A percentile compares a stretch with the other conserved stretches of the same genome.
These are phyloP conservation scores for Rhynchotus rufescens DNA, from an alignment of 2,797 vertebrate species.

Conservation along the genomic window DNA sequence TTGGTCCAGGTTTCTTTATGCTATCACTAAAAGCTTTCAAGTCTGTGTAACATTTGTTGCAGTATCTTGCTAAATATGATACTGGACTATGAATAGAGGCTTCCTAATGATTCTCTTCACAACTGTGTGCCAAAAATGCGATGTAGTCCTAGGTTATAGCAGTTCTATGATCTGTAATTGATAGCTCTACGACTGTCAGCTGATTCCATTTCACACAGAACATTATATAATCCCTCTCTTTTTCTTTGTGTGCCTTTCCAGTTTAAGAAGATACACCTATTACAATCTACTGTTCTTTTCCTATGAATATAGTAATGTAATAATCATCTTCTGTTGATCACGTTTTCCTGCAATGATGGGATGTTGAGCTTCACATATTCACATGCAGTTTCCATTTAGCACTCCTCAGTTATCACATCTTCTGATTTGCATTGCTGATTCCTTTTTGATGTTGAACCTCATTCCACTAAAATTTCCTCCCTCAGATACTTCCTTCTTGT, in stretches of 20 bases:
- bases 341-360: conserved; percentile 34
- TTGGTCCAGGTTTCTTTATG: background rate
- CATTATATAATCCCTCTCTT: background rate
- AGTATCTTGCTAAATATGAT: background rate
- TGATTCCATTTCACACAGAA: background rate
- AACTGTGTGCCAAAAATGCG: background rate
- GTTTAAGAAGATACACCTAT: background rate
- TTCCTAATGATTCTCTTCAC: background rate
- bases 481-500: conserved; percentile 39
- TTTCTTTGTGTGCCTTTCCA: background rate
- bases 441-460: conserved; percentile 57
- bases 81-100: background rate
- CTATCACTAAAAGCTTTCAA: background rate
- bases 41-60: background rate
- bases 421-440: conserved; percentile 73
- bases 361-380: conserved; percentile 22
- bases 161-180: background rate
- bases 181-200: background rate
- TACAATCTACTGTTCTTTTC: background rate
- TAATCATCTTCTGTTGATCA: conserved; percentile 29
- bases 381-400: conserved; percentile 22
- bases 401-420: background rate
- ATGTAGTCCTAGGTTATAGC: background rate
- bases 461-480: conserved; percentile 62
- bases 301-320: conserved; percentile 1